Base-by-base conservation (phyloP, 2,113 vertebrate genomes). In the Columba livia region DNA sequence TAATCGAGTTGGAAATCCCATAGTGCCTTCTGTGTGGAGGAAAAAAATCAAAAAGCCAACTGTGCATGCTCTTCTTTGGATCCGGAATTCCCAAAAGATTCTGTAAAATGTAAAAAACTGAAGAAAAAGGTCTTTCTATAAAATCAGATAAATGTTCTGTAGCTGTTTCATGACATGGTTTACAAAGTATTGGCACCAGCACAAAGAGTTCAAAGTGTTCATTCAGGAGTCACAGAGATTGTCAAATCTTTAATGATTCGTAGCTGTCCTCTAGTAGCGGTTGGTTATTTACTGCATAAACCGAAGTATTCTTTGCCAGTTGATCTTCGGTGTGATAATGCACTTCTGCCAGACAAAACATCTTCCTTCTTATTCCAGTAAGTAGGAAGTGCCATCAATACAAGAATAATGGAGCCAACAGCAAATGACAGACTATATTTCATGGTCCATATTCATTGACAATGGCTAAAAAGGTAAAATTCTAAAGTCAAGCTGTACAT, bases 141-240 rank as follows among this genome's bases (percentile, higher is more conserved):
- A 85, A 94, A 88, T 69, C 32, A 78, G 42, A 48, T 65, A 85
- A 74, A 42, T 67, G 61, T 71, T 88, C 69, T 47, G 73, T 70
- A 88, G 79, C 50, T 84, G 65, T 89, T 94, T 81, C 54, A 61
- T 65, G 57, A 67, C 66, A 70, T 21, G 53, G 72, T 93, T 82
- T 93, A 79, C 25, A 61, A 95, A 90, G 47, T 66, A 89, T 77
- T 94, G 93, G 91, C 94, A 96, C 77, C 88, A 74, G 79, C 75
- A 93, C 47, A 78, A 17, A 73, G 69, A 93, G 85, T 85, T 92
- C 82, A 70, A 81, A 93, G 83, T 20, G 9, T 78, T 89, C 94
- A 61, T 47, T 93, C 74, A 81, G 42, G 29, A 96, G 62, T 78
- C 89, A 62, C 15, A 42, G 87, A 91, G 75, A 77, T 61, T 5